Conservation (phyloP, 1,140 invertebrate species). For the Drosophila persimilis region DNA sequence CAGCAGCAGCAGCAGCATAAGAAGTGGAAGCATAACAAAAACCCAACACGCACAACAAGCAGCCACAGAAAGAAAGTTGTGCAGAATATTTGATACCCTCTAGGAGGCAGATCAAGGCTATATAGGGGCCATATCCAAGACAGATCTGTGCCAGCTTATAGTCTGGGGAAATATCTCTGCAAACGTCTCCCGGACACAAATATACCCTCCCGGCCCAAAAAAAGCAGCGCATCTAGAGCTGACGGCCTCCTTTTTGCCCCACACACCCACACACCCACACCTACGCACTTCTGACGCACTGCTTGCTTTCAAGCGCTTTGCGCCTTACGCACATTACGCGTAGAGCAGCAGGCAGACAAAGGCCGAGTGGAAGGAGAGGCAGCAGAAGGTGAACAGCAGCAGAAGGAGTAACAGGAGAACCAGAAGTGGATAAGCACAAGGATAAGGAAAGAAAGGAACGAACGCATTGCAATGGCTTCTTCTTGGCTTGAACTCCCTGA, state of each 20-base stretch:
- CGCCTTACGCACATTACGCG: slow-evolving; percentile 42
- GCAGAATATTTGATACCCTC: no score
- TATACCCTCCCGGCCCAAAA: no score
- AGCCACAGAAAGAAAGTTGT: no score
- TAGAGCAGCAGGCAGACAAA: slow-evolving; percentile 7
- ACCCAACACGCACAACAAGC: slow-evolving; percentile 53
- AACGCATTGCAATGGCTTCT: slow-evolving; percentile 64
- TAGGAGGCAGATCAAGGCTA: no score
- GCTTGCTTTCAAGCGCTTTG: slow-evolving; percentile 16
- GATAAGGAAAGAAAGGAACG: slow-evolving; percentile 8
- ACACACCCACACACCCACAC: not conserved
- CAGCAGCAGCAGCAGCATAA: slow-evolving; percentile 3
- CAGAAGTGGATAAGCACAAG: not conserved
- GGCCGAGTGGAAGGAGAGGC: slow-evolving; percentile 13
- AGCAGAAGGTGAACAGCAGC: not conserved
- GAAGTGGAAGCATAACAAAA: slow-evolving; percentile 41
- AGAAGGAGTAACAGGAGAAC: slow-evolving; percentile 7
- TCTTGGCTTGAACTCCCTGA: slow-evolving; percentile 16
- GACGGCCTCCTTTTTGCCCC: no score
- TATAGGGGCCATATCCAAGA: no score
- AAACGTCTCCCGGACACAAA: no score
- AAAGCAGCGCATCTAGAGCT: slow-evolving; percentile 7
- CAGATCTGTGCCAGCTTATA: no score
- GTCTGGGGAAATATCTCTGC: no score
- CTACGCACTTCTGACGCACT: not conserved